Evolutionary conservation across 2,888 invertebrate genomes (phyloP).

Genomic region (Phyllotreta striolata): DNA sequence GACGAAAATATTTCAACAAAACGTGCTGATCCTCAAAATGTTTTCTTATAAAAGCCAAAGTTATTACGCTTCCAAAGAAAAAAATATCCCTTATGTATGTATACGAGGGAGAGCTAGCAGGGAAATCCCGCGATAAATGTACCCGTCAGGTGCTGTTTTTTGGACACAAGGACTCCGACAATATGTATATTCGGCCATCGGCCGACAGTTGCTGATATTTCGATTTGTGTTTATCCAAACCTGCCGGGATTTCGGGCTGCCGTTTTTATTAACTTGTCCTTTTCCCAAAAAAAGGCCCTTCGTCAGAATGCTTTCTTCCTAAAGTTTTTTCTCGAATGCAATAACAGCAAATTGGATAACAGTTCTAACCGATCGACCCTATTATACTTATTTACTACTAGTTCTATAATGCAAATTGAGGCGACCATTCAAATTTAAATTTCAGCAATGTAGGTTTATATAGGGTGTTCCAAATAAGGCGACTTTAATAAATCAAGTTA

Average conservation of each 20-base stretch:
- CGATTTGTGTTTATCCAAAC: constrained; percentile 26
- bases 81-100: too few species aligned
- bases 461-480: too few species aligned
- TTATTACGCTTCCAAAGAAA: too few species aligned
- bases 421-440: too few species aligned
- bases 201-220: constrained; percentile 14
- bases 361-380: too few species aligned
- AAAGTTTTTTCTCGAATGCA: constrained; percentile 15
- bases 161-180: not conserved
- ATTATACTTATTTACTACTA: too few species aligned
- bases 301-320: constrained; percentile 17
- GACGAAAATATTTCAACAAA: too few species aligned
- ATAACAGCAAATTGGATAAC: not conserved
- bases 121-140: constrained; percentile 9
- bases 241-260: constrained; percentile 17
- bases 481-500: too few species aligned
- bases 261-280: constrained; percentile 27
- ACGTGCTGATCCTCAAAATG: too few species aligned
- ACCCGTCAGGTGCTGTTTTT: constrained; percentile 10
- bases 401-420: too few species aligned
- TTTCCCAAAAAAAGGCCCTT: constrained; percentile 13
- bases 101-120: not conserved
- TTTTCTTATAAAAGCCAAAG: too few species aligned
- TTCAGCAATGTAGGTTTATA: too few species aligned
- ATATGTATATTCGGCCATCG: constrained; percentile 10